These are phyloP conservation scores for Lethenteron camtschaticum DNA, from an alignment of 2,113 vertebrate genomes.

Conservation along the genomic window DNA sequence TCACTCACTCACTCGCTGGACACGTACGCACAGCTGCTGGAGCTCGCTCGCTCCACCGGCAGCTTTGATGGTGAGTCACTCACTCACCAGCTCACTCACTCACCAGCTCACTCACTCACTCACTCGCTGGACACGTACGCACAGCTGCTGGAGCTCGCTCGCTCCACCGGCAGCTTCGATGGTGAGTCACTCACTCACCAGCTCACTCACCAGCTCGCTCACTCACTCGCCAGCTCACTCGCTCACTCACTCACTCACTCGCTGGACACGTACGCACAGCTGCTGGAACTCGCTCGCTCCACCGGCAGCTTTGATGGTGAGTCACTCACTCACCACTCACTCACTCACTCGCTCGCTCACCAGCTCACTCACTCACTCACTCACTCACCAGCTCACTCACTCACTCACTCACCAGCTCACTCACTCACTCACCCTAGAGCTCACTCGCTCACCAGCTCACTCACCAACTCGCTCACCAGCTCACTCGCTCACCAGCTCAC, in stretches of 20 bases:
- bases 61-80: background rate
- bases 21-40: background rate
- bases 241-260: slow-evolving; percentile 74
- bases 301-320: background rate
- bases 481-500: too few relatives aligned
- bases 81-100: background rate
- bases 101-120: background rate
- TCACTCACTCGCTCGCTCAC: background rate
- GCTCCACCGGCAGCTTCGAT: too few relatives aligned
- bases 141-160: background rate
- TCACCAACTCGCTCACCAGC: too few relatives aligned
- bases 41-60: background rate
- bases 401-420: background rate
- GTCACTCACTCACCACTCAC: background rate
- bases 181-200: slow-evolving; percentile 10
- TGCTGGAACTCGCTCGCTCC: background rate
- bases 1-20: background rate
- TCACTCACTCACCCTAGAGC: too few relatives aligned
- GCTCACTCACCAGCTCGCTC: slow-evolving; percentile 67
- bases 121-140: background rate
- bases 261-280: slow-evolving; percentile 48
- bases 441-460: too few relatives aligned
- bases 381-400: background rate
- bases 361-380: background rate
- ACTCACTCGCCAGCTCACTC: slow-evolving; percentile 95